A percentile compares a stretch with the other conserved stretches of the same genome.
Conservation (phyloP, 2,888 invertebrate genomes). For the Lysandra bellargus region DNA sequence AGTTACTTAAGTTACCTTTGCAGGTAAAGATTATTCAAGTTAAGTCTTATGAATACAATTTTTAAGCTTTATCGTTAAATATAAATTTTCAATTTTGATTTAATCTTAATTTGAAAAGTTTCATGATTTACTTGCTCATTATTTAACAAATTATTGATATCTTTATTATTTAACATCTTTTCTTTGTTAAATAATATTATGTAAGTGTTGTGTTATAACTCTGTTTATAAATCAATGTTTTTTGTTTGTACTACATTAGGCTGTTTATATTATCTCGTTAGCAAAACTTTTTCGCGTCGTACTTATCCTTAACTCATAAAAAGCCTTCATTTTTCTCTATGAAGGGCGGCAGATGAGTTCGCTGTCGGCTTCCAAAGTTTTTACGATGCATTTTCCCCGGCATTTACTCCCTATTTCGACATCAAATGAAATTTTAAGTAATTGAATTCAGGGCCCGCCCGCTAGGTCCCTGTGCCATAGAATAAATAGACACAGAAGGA, state of each 20-base stretch:
- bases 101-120: no score
- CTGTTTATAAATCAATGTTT: neutral
- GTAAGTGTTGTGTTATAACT: no score
- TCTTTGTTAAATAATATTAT: no score
- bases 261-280: neutral
- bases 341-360: neutral
- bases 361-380: slow-evolving; percentile 16
- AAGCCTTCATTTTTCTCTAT: neutral
- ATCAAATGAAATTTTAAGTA: slow-evolving; percentile 34
- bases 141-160: no score
- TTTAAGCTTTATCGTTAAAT: no score
- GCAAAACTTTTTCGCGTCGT: neutral
- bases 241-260: neutral
- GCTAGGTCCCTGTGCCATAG: neutral
- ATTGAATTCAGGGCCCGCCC: slow-evolving; percentile 31
- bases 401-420: slow-evolving; percentile 32
- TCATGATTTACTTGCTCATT: no score
- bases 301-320: neutral
- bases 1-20: neutral
- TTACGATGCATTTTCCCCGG: slow-evolving; percentile 30
- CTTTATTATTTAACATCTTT: no score
- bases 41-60: no score
- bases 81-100: no score
- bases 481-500: neutral
- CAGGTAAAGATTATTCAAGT: no score